Evolutionary conservation across 2,797 vertebrate species (phyloP).

Genomic region (Pseudocheirus occidentalis): DNA sequence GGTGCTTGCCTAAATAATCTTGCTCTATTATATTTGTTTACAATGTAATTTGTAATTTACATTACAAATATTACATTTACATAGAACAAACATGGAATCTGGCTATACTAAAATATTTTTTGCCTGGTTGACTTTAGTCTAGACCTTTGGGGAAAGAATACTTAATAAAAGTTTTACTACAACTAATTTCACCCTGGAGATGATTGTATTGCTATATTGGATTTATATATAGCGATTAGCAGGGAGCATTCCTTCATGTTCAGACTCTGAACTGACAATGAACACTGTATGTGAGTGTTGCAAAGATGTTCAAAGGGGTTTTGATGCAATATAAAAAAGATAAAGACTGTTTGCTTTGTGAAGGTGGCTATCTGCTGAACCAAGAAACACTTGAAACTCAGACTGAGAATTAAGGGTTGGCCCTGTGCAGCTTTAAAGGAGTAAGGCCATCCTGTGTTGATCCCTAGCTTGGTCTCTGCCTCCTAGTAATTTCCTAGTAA

Average conservation of each 20-base stretch:
- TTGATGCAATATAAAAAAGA: background rate
- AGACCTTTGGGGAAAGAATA: background rate
- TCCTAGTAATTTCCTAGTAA: background rate
- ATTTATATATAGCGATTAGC: background rate
- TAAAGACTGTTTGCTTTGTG: conserved; percentile 38
- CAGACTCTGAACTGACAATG: conserved; percentile 42
- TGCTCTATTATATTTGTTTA: no score
- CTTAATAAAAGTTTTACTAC: conserved; percentile 1
- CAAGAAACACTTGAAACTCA: conserved; percentile 6
- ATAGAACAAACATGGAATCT: background rate
- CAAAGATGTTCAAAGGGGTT: conserved; percentile 15
- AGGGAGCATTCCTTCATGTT: conserved; percentile 8
- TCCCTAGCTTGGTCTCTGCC: background rate
- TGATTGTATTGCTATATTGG: background rate
- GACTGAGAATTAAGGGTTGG: background rate
- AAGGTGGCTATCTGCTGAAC: conserved; percentile 27
- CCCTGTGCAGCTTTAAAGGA: background rate
- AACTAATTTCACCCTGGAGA: background rate
- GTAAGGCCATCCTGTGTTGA: background rate
- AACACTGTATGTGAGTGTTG: background rate
- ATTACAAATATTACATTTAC: background rate
- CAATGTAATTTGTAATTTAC: no score
- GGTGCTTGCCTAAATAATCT: background rate
- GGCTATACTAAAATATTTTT: background rate
- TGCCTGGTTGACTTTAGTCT: background rate